Conservation (phyloP, 2,888 invertebrate species). For the Pandemis cinnamomeana region DNA sequence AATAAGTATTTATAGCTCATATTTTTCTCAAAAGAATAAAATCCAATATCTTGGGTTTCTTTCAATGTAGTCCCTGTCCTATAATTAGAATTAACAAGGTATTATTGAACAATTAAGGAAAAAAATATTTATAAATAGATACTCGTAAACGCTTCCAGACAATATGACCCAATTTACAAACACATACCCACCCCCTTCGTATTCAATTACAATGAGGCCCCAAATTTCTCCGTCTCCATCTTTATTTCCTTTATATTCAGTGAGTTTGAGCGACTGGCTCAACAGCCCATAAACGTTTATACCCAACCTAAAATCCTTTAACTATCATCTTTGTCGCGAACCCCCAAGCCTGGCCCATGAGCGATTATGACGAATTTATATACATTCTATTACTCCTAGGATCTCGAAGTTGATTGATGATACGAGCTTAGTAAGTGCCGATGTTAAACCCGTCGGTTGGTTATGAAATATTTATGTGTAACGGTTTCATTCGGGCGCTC, state of each 20-base stretch:
- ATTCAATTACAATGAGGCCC: slow-evolving; percentile 7
- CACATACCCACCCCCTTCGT: background rate
- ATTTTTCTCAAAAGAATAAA: background rate
- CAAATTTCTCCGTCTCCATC: slow-evolving; percentile 2
- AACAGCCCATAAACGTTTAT: slow-evolving; percentile 28
- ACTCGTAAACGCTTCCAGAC: background rate
- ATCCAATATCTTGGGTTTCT: background rate
- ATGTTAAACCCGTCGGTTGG: slow-evolving; percentile 44
- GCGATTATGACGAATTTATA: slow-evolving; percentile 69
- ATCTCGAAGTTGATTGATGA: slow-evolving; percentile 66
- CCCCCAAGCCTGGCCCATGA: slow-evolving; percentile 55
- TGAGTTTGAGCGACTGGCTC: slow-evolving; percentile 5
- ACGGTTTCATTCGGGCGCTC: slow-evolving; percentile 51
- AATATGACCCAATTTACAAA: background rate
- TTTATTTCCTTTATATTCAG: slow-evolving; percentile 6
- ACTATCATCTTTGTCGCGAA: slow-evolving; percentile 43
- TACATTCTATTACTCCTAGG: slow-evolving; percentile 53
- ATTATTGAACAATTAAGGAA: too few species aligned
- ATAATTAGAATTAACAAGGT: too few species aligned
- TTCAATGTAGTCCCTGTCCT: background rate
- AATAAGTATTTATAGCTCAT: background rate
- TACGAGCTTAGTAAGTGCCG: slow-evolving; percentile 43
- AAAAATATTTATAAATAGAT: background rate
- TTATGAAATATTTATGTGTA: slow-evolving; percentile 68
- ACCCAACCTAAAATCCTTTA: slow-evolving; percentile 30